Conservation (phyloP, 2,797 vertebrate genomes). For the Mastacembelus armatus region DNA sequence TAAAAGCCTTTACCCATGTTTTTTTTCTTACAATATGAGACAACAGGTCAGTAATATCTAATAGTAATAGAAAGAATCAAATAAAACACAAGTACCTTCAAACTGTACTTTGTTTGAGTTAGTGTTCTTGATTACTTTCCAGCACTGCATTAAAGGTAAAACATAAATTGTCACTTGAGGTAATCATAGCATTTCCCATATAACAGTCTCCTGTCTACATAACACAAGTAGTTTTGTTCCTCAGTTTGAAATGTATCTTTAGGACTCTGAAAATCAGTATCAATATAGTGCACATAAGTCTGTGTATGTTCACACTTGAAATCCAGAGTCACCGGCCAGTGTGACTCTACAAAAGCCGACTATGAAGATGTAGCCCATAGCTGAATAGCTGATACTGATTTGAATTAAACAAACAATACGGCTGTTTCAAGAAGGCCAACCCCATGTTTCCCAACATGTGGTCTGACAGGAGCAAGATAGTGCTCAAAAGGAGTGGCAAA, state of each 20-base stretch:
- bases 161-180: background rate
- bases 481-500: constrained; percentile 75
- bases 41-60: too few relatives aligned
- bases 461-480: constrained; percentile 60
- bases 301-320: background rate
- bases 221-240: too few relatives aligned
- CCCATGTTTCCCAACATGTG: constrained; percentile 62
- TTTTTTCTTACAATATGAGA: too few relatives aligned
- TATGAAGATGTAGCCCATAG: background rate
- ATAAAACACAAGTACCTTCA: too few relatives aligned
- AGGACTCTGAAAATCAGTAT: background rate
- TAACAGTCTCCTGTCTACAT: too few relatives aligned
- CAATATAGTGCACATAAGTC: background rate
- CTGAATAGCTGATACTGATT: constrained; percentile 12
- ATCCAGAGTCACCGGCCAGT: background rate
- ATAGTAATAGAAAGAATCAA: too few relatives aligned
- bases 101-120: too few relatives aligned
- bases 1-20: too few relatives aligned
- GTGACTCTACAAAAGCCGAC: background rate
- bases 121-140: too few relatives aligned
- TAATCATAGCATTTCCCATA: background rate
- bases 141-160: constrained; percentile 4
- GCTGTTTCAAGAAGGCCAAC: constrained; percentile 48
- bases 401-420: constrained; percentile 63
- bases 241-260: background rate